Evolutionary conservation across 2,888 invertebrate species (phyloP).

Genomic region (Drosophila nr. perissopoda): DNA sequence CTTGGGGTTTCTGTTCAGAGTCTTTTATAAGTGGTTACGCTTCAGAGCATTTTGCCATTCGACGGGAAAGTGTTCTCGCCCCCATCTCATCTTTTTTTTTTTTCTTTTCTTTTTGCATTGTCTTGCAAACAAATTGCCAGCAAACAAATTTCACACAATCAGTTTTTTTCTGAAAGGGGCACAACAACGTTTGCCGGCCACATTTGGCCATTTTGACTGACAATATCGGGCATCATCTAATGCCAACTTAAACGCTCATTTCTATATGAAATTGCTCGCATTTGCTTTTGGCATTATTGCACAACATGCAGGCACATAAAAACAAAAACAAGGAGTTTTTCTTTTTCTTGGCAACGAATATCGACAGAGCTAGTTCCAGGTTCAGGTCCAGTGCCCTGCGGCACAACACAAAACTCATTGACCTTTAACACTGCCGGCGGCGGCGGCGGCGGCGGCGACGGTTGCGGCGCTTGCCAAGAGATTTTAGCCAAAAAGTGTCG

Average conservation of each 20-base stretch:
- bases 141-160: constrained; percentile 58
- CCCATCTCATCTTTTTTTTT: background rate
- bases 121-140: constrained; percentile 50
- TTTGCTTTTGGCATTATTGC: constrained; percentile 51
- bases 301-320: constrained; percentile 33
- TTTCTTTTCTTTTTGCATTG: constrained; percentile 29
- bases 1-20: constrained; percentile 11
- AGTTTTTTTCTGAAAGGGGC: background rate
- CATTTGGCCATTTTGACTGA: constrained; percentile 22
- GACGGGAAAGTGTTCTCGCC: constrained; percentile 70
- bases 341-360: constrained; percentile 43
- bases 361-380: constrained; percentile 62
- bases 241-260: constrained; percentile 17
- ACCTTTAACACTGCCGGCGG: constrained; percentile 67
- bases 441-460: constrained; percentile 14
- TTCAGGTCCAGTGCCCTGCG: constrained; percentile 75
- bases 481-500: constrained; percentile 69
- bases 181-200: constrained; percentile 12
- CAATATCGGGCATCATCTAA: constrained; percentile 8
- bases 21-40: constrained; percentile 67
- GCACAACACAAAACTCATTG: constrained; percentile 65
- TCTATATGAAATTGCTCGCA: constrained; percentile 44
- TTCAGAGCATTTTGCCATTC: constrained; percentile 53
- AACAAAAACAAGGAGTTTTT: constrained; percentile 34
- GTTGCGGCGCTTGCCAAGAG: constrained; percentile 43